Evolutionary conservation across 2,113 vertebrate genomes (phyloP).

Genomic region (Epinephelus fuscoguttatus): DNA sequence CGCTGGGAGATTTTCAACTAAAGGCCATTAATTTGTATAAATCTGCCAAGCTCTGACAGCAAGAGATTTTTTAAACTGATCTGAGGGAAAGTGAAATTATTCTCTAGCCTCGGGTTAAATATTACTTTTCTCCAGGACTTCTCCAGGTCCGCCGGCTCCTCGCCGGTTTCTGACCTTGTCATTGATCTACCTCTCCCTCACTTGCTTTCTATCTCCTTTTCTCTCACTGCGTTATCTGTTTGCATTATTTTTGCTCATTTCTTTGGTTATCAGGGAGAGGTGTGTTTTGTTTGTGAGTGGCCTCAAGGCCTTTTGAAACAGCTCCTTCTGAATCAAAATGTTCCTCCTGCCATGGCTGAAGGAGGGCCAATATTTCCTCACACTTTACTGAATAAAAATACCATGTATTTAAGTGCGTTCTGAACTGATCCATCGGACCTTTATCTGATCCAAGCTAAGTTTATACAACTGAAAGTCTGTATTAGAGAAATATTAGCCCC

Average conservation of each 20-base stretch:
- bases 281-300: slow-evolving; percentile 54
- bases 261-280: slow-evolving; percentile 42
- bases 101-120: slow-evolving; percentile 89
- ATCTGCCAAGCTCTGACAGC: slow-evolving; percentile 85
- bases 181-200: slow-evolving; percentile 80
- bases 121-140: slow-evolving; percentile 85
- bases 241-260: slow-evolving; percentile 68
- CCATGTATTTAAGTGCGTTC: no score
- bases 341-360: slow-evolving; percentile 2
- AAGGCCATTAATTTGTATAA: slow-evolving; percentile 90
- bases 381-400: not conserved
- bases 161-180: slow-evolving; percentile 81
- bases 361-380: not conserved
- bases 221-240: slow-evolving; percentile 44
- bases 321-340: slow-evolving; percentile 42
- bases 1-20: slow-evolving; percentile 86
- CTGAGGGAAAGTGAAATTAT: slow-evolving; percentile 88
- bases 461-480: not conserved
- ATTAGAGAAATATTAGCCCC: not conserved
- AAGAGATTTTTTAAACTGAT: slow-evolving; percentile 88
- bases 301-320: slow-evolving; percentile 66
- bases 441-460: not conserved
- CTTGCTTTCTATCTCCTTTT: slow-evolving; percentile 48
- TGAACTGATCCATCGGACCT: not conserved
- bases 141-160: slow-evolving; percentile 68